Evolutionary conservation across 2,888 invertebrate genomes (phyloP).

Genomic region (Escarpia spicata): DNA sequence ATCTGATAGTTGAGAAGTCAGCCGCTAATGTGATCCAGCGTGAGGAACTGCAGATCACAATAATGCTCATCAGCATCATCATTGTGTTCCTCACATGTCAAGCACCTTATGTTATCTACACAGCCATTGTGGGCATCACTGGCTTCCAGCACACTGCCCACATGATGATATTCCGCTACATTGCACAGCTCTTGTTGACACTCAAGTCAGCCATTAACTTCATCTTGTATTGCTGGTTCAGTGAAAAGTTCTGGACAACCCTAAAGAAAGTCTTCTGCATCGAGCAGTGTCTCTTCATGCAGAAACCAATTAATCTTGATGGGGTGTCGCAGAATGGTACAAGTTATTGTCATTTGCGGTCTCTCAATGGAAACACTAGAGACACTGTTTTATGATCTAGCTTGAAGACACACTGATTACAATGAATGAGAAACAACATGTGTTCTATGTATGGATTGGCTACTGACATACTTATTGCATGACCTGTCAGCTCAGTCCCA

Average conservation of each 20-base stretch:
- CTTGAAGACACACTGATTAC: not conserved
- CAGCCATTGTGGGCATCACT: constrained; percentile 38
- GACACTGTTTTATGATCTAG: constrained; percentile 6
- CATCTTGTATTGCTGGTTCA: constrained; percentile 64
- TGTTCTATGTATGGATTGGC: not conserved
- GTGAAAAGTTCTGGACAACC: constrained; percentile 63
- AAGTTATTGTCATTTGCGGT: constrained; percentile 29
- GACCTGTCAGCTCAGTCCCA: not conserved
- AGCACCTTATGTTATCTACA: constrained; percentile 56
- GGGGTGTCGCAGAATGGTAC: constrained; percentile 17
- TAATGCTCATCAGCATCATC: constrained; percentile 60
- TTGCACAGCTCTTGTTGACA: constrained; percentile 49
- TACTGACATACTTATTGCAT: not conserved
- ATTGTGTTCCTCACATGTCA: constrained; percentile 61
- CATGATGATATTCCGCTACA: constrained; percentile 36
- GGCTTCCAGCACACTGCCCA: constrained; percentile 17
- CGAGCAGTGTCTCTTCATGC: constrained; percentile 44
- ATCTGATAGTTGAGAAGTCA: constrained; percentile 37
- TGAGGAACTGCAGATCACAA: constrained; percentile 53
- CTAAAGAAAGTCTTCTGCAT: constrained; percentile 61
- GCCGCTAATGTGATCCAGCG: not conserved
- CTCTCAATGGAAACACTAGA: not conserved
- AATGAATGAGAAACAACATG: not conserved
- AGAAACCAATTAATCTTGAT: not conserved
- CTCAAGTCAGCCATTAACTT: constrained; percentile 62